Evolutionary conservation across 1,140 invertebrate species (phyloP).

Genomic region (Magallana angulata): DNA sequence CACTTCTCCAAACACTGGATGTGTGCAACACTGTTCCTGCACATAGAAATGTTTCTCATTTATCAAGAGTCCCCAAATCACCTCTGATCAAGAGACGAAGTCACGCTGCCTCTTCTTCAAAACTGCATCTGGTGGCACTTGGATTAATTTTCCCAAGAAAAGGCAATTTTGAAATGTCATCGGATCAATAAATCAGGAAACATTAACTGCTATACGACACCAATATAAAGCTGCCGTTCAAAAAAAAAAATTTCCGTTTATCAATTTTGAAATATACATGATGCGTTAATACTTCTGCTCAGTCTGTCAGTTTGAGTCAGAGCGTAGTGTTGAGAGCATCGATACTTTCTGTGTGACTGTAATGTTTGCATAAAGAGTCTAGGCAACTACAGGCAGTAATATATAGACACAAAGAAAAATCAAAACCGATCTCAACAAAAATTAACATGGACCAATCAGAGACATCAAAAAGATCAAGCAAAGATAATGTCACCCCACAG

Average conservation of each 20-base stretch:
- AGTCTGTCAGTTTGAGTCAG: not conserved
- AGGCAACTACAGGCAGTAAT: not conserved
- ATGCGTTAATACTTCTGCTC: not conserved
- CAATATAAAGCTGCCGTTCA: not conserved
- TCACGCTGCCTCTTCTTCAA: not conserved
- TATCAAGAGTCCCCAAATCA: not conserved
- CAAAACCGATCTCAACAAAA: not conserved
- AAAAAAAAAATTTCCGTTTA: not conserved
- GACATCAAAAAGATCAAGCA: not conserved
- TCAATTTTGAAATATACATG: not conserved
- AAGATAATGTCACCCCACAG: not conserved
- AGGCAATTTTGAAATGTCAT: not conserved
- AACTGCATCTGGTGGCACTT: not conserved
- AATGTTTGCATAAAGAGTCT: not conserved
- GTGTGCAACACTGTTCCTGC: too few relatives aligned
- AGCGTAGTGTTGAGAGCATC: not conserved
- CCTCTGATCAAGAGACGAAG: not conserved
- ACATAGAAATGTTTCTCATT: not conserved
- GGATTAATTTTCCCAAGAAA: not conserved
- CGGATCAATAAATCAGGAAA: conserved; percentile 24
- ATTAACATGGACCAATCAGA: conserved; percentile 31
- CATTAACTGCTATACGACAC: not conserved
- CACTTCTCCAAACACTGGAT: too few relatives aligned
- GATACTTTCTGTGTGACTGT: not conserved
- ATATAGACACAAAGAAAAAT: not conserved